Base-by-base conservation (phyloP, 2,888 invertebrate genomes). In the Dastarcus helophoroides region DNA sequence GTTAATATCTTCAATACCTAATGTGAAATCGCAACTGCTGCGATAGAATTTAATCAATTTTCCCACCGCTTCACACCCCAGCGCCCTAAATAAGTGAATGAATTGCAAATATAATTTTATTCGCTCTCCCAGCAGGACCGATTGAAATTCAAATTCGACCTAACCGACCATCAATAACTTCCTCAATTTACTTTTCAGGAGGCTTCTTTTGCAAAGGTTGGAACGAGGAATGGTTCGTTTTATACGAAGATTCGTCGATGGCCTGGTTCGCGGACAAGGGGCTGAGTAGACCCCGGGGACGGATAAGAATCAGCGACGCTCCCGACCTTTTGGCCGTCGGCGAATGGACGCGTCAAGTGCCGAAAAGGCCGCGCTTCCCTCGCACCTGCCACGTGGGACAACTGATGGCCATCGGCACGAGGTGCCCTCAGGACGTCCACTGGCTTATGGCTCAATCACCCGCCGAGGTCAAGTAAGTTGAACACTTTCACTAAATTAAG, bases 231-330 rank as follows among this genome's bases (percentile, higher is more conserved):
- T 86, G 82, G 79, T 76, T 85, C 39, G 81, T 84, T 26, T 65
- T 86, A 2, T 82, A 83, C 58, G 81, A 82, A 46, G 85, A 86
- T 59, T 83, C 83, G 7, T 81, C 81, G n/a, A 70, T 88, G 64
- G 79, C 82, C n/a, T 84, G 84, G 78, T 86, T 77, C 58, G 81
- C 83, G 58, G 80, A 70, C 46, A 68, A 70, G 42, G 67, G 64
- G 3, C 48, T 65, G 57, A 46, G 51, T 52, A 36, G 63, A 54
- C 47, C 66, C 55, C 41, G 67, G 60, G 59, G 70, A 54, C 40
- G 43, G 31, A 48, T 58, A 14, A 68, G 78, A 39, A 76, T 88
- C 39, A 79, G 80, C 54, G 82, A 83, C 50, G 76, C 81, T 13
- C 82, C 83, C 0, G 83, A 85, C 55, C 73, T 84, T 69, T 63